These are phyloP conservation scores for Strix aluco DNA, from an alignment of 2,113 vertebrate genomes.

Conservation along the genomic window DNA sequence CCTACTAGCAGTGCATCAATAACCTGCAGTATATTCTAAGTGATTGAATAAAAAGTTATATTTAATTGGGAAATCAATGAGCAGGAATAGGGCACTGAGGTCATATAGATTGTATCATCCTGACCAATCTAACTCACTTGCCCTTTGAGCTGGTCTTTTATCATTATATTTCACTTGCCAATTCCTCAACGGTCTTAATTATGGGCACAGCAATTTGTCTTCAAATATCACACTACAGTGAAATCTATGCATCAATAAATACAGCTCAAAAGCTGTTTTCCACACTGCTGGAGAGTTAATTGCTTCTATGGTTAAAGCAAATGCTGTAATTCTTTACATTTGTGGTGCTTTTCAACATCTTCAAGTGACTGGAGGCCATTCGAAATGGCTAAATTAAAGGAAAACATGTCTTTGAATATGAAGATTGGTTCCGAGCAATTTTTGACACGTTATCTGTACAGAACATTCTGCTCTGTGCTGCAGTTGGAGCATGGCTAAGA, in stretches of 20 bases:
- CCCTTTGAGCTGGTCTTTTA: slow-evolving; percentile 70
- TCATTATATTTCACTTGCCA: slow-evolving; percentile 76
- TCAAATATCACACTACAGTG: slow-evolving; percentile 78
- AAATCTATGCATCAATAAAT: slow-evolving; percentile 81
- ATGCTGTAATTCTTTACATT: slow-evolving; percentile 67
- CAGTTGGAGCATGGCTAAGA: neutral
- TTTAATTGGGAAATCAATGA: slow-evolving; percentile 78
- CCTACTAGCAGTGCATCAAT: slow-evolving; percentile 57
- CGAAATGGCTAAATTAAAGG: slow-evolving; percentile 33
- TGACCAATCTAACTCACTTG: slow-evolving; percentile 62
- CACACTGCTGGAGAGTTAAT: slow-evolving; percentile 76
- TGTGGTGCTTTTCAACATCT: slow-evolving; percentile 60
- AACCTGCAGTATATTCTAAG: slow-evolving; percentile 64
- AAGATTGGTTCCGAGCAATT: slow-evolving; percentile 3
- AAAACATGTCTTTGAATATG: neutral
- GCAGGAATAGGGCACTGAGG: slow-evolving; percentile 58
- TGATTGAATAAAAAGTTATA: slow-evolving; percentile 72
- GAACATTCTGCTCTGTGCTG: neutral
- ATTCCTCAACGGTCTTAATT: slow-evolving; percentile 73
- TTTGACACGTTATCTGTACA: slow-evolving; percentile 28
- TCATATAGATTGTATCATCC: slow-evolving; percentile 68
- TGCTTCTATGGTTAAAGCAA: slow-evolving; percentile 69
- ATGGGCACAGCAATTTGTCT: slow-evolving; percentile 75
- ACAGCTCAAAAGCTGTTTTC: slow-evolving; percentile 75
- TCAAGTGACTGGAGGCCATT: neutral